Percentiles rank a stretch among this genome's conserved stretches.
These are phyloP conservation scores for Hippocampus kuda DNA, from an alignment of 2,797 vertebrate species.

Conservation along the genomic window DNA sequence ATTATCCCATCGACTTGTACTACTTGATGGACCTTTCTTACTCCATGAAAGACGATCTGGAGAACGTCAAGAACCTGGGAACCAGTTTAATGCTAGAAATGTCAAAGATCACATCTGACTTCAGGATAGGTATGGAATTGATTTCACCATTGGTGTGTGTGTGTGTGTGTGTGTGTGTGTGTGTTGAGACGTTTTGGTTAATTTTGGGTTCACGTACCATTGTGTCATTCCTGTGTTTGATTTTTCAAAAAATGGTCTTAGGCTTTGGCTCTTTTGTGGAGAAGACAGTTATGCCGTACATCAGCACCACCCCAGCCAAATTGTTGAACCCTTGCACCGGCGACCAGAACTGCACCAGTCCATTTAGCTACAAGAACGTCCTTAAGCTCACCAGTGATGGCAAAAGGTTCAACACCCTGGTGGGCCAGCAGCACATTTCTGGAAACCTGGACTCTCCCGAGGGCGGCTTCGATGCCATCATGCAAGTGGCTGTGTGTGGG, in stretches of 20 bases:
- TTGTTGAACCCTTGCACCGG: constrained; percentile 88
- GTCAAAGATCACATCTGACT: constrained; percentile 90
- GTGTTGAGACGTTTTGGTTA: not conserved
- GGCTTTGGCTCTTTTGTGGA: constrained; percentile 98
- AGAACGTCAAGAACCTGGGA: constrained; percentile 94
- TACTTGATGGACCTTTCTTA: constrained; percentile 98
- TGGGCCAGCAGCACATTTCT: constrained; percentile 91
- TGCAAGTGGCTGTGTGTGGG: constrained; percentile 98
- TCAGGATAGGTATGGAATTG: constrained; percentile 79
- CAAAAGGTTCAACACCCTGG: constrained; percentile 79
- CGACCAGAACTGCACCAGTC: constrained; percentile 93
- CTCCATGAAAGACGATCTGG: constrained; percentile 97
- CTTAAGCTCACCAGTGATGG: constrained; percentile 82
- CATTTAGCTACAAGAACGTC: constrained; percentile 97
- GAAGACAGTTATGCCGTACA: constrained; percentile 98
- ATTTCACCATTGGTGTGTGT: not conserved
- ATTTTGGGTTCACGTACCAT: not conserved
- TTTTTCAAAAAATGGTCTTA: constrained; percentile 30
- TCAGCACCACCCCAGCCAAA: constrained; percentile 94
- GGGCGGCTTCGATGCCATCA: constrained; percentile 97
- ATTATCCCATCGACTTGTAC: constrained; percentile 97
- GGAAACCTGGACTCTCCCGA: constrained; percentile 97
- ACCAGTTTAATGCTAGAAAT: constrained; percentile 87
- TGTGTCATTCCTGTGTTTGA: not conserved
- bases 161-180: not conserved